A percentile compares a stretch with the other conserved stretches of the same genome.
These are phyloP conservation scores for Tipula confusa DNA, from an alignment of 2,888 invertebrate genomes.

Conservation along the genomic window DNA sequence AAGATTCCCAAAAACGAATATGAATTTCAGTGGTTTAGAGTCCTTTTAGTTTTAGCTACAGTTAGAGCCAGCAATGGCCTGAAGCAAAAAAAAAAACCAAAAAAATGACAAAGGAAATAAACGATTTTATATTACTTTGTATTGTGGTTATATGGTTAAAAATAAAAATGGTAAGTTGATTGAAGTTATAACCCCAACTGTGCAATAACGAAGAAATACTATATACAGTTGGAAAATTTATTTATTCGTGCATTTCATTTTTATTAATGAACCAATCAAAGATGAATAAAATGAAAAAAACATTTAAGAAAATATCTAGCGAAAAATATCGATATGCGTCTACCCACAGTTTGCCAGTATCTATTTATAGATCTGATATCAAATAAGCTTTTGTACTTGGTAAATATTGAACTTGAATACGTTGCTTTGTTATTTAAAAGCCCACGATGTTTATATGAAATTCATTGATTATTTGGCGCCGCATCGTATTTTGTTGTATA, in stretches of 20 bases:
- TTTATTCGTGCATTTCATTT: not conserved
- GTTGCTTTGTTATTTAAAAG: not conserved
- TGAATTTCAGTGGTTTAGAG: too few relatives aligned
- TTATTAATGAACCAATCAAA: not conserved
- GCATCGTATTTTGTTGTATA: not conserved
- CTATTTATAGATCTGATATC: slow-evolving; percentile 1
- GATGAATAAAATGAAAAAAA: not conserved
- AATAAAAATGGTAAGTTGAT: not conserved
- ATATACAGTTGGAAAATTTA: not conserved
- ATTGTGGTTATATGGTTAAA: not conserved
- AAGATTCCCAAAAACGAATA: too few relatives aligned
- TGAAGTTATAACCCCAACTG: slow-evolving; percentile 25
- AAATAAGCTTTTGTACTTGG: not conserved
- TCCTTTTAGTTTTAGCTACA: too few relatives aligned
- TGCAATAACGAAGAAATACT: slow-evolving; percentile 3
- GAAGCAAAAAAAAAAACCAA: too few relatives aligned
- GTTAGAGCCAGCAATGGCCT: too few relatives aligned
- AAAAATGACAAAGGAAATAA: not conserved
- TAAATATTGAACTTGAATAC: not conserved
- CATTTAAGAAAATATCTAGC: not conserved
- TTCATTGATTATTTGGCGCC: not conserved
- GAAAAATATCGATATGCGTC: not conserved
- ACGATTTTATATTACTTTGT: not conserved
- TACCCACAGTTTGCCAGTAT: not conserved
- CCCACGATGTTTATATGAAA: not conserved